Evolutionary conservation across 2,113 vertebrate species (phyloP).

Genomic region (Ascaphus truei): DNA sequence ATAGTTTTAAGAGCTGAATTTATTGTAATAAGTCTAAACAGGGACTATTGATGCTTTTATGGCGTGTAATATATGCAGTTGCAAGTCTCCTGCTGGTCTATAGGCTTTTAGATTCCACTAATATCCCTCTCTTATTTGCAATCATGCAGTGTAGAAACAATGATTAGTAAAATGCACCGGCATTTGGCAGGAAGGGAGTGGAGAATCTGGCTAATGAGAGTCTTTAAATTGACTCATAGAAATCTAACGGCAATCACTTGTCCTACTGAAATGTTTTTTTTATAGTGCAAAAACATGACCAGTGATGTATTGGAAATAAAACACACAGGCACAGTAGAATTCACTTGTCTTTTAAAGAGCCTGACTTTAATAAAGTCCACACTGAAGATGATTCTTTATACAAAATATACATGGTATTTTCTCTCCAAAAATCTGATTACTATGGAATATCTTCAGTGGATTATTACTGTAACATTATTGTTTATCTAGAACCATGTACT

Average conservation of each 20-base stretch:
- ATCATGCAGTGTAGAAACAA: background rate
- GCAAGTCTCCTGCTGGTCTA: background rate
- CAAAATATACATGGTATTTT: too few species aligned
- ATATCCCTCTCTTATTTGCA: background rate
- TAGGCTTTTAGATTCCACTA: background rate
- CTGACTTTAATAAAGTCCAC: too few species aligned
- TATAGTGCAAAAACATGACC: background rate
- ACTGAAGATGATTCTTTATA: too few species aligned
- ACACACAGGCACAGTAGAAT: background rate
- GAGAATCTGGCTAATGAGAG: background rate
- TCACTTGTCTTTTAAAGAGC: too few species aligned
- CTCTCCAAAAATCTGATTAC: too few species aligned
- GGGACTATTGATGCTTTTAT: conserved; percentile 11
- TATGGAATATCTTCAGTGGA: too few species aligned
- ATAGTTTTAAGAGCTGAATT: background rate
- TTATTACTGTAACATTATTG: too few species aligned
- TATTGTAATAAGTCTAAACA: background rate
- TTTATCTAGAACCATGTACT: too few species aligned
- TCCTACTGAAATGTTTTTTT: conserved; percentile 7
- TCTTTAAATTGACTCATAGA: background rate
- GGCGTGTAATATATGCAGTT: background rate
- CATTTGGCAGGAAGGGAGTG: background rate
- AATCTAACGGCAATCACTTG: background rate
- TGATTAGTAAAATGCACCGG: conserved; percentile 6
- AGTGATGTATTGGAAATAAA: background rate